Evolutionary conservation across 2,113 vertebrate genomes (phyloP), one percentile per base, ranked within the genome.

Genomic region (Nanorana parkeri): DNA sequence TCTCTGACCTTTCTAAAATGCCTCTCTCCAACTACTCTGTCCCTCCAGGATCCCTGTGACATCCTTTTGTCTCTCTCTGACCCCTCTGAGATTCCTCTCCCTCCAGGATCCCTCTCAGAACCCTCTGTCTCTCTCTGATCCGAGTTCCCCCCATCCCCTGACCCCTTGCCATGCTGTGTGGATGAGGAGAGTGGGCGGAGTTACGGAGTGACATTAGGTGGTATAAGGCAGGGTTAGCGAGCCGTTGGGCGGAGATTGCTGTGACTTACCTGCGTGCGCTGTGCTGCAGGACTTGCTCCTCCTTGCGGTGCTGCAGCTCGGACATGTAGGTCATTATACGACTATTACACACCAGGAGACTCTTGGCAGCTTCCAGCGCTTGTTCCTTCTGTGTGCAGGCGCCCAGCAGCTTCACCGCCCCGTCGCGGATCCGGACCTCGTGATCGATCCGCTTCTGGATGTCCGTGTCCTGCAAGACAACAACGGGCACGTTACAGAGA

Each of bases 281-380:
- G 79, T 93, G 92, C 86, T 92, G 94, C 91, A 96, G 92, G 88
- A 97, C 94, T 89, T 97, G 96, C 0, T 94, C 95, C 85, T 98
- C 96, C 83, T 97, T 97, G 90, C 95, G 95, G 83, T 94, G 93
- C 89, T 98, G 97, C 86, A 98, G 93, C 88, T 98, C 96, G 0
- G 95, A 95, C 96, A 98, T 97, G 91, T 96, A 97, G 26, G 94
- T 95, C 91, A 97, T 92, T 90, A 97, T 96, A 6, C 97, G 95
- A 61, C 92, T 93, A 87, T 94, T 96, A 89, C 96, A 97, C 24
- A 96, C 94, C 83, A 96, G 92, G 74, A 98, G 93, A 86, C 94
- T 96, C 89, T 97, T 97, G 32, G 97, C 93, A 0, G 95, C 97
- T 87, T 96, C 96, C 86, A 98, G 87, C 0, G 96, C 92, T 88